Evolutionary conservation across 2,888 invertebrate species (phyloP).

Genomic region (Rapana venosa): DNA sequence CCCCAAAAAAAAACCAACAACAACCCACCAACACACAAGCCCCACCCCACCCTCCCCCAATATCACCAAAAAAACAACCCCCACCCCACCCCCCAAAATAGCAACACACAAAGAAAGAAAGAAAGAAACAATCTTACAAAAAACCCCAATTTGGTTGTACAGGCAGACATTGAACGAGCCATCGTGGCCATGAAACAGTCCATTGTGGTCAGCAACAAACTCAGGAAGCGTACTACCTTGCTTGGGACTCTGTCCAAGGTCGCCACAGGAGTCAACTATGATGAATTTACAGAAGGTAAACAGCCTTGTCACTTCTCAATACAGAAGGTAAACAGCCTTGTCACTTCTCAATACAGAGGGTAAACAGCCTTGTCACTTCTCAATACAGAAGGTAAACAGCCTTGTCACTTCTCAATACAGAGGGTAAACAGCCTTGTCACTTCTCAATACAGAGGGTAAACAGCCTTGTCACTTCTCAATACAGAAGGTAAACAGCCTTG

Average conservation of each 20-base stretch:
- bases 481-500: conserved; percentile 81
- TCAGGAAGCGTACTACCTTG: conserved; percentile 81
- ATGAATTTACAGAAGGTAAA: conserved; percentile 84
- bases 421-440: conserved; percentile 77
- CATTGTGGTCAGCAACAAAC: conserved; percentile 87
- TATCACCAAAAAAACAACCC: too few relatives aligned
- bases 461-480: background rate
- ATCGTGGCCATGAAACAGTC: conserved; percentile 87
- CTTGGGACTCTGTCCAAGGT: conserved; percentile 91
- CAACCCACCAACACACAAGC: too few relatives aligned
- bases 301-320: background rate
- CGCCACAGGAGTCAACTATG: conserved; percentile 87
- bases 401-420: conserved; percentile 79
- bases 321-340: conserved; percentile 81
- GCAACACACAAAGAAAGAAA: too few relatives aligned
- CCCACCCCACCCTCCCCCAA: too few relatives aligned
- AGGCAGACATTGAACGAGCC: conserved; percentile 86
- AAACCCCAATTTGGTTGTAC: conserved; percentile 56
- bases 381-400: conserved; percentile 81
- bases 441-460: conserved; percentile 81
- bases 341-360: conserved; percentile 81
- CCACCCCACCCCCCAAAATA: too few relatives aligned
- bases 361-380: conserved; percentile 58
- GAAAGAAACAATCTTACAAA: too few relatives aligned
- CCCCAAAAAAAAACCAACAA: too few relatives aligned